phyloP scores from a whole-genome alignment of 2,113 vertebrate species.

The Chitala chitala region DNA sequence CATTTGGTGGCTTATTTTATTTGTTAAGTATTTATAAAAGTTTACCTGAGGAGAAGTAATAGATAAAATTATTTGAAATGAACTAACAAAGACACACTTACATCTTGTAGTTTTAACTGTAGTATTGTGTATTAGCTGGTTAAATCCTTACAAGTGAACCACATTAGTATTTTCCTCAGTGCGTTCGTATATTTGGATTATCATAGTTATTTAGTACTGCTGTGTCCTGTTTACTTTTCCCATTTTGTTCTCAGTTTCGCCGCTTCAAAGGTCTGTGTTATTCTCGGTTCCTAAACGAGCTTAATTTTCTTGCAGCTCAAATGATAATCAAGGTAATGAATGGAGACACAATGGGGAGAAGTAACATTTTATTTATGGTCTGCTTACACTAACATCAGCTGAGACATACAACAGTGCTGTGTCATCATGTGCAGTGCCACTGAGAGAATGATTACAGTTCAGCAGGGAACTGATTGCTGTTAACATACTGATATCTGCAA shows the following conservation, averaged over 20 bases:
- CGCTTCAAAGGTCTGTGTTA: neutral
- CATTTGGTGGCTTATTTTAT: neutral
- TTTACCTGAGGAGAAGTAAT: neutral
- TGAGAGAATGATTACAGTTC: neutral
- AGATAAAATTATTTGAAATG: too few species aligned
- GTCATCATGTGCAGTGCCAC: neutral
- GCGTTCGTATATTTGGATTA: too few species aligned
- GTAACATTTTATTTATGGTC: slow-evolving; percentile 5
- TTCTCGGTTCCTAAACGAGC: neutral
- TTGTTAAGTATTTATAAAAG: neutral
- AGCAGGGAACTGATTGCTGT: neutral
- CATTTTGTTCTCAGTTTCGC: slow-evolving; percentile 1
- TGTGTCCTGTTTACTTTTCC: neutral
- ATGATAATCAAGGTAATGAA: slow-evolving; percentile 8
- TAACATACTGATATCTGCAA: slow-evolving; percentile 10
- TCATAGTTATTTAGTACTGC: neutral
- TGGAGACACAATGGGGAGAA: neutral
- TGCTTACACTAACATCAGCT: neutral
- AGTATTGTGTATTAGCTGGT: too few species aligned
- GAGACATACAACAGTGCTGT: neutral
- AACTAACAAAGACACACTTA: too few species aligned
- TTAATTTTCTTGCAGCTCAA: neutral
- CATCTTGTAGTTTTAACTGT: too few species aligned
- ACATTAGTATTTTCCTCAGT: too few species aligned
- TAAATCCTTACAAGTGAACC: too few species aligned